These are phyloP conservation scores for Allolobophora icterica DNA, from an alignment of 2,888 invertebrate genomes.

Conservation along the genomic window DNA sequence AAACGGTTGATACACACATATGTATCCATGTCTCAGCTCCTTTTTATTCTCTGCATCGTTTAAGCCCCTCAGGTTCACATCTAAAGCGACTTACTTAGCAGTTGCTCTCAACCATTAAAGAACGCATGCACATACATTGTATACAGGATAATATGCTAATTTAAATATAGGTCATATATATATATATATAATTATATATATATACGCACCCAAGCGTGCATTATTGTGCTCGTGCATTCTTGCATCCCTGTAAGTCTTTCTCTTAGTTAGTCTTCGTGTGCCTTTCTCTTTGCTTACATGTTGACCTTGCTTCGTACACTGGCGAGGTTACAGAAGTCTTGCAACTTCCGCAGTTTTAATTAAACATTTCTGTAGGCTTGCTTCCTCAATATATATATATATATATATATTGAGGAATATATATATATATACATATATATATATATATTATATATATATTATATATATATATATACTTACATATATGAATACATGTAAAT, in stretches of 20 bases:
- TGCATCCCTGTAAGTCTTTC: neutral
- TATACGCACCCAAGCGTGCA: too few species aligned
- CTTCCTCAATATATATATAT: too few species aligned
- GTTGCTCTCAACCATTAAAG: neutral
- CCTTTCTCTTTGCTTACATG: neutral
- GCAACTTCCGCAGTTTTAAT: too few species aligned
- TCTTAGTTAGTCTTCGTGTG: neutral
- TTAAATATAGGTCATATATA: neutral
- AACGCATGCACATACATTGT: neutral
- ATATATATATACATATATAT: too few species aligned
- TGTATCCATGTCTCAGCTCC: neutral
- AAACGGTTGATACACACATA: too few species aligned
- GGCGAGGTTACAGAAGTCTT: neutral
- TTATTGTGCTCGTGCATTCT: neutral
- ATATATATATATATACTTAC: too few species aligned
- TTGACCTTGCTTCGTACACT: neutral
- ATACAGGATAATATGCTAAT: too few species aligned
- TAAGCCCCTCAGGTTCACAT: neutral
- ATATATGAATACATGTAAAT: too few species aligned
- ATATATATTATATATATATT: too few species aligned
- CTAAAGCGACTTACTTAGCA: neutral
- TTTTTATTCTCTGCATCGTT: neutral
- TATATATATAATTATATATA: too few species aligned
- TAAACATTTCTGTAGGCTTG: neutral
- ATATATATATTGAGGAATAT: too few species aligned